Conservation (phyloP, 2,113 vertebrate species). For the Aramus guarauna region DNA sequence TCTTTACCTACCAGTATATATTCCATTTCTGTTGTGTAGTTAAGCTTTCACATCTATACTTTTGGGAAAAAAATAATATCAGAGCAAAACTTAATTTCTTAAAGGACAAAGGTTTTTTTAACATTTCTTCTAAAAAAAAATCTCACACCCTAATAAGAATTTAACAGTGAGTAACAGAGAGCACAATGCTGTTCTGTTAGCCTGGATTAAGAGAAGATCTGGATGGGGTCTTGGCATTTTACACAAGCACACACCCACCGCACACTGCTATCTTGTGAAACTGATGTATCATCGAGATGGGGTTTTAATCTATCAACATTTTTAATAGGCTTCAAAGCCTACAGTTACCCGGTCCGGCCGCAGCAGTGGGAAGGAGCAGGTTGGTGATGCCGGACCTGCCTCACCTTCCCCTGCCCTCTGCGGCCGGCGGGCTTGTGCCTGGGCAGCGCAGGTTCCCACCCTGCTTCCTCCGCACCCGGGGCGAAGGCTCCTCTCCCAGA, state of each 20-base stretch:
- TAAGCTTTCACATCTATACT: background rate
- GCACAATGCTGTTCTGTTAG: background rate
- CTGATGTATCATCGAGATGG: rapidly evolving
- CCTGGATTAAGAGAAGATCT: background rate
- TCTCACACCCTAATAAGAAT: background rate
- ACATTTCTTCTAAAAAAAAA: background rate
- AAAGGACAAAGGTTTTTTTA: background rate
- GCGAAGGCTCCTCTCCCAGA: background rate
- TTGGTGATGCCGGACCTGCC: background rate
- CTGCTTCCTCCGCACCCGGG: background rate
- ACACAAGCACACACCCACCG: background rate
- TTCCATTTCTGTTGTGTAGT: background rate
- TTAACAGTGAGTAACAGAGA: background rate
- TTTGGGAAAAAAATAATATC: background rate
- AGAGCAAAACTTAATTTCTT: background rate
- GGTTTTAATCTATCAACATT: background rate
- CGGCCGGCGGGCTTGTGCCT: rapidly evolving
- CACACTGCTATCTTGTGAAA: background rate
- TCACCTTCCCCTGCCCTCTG: background rate
- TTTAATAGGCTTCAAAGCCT: background rate
- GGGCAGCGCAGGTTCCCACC: background rate
- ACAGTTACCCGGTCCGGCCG: background rate
- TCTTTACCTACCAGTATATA: background rate
- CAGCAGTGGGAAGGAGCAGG: background rate
- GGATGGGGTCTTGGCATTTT: background rate